Evolutionary conservation across 2,797 vertebrate genomes (phyloP), one percentile per base, ranked within the genome.

Genomic region (Adrianichthys oophorus): DNA sequence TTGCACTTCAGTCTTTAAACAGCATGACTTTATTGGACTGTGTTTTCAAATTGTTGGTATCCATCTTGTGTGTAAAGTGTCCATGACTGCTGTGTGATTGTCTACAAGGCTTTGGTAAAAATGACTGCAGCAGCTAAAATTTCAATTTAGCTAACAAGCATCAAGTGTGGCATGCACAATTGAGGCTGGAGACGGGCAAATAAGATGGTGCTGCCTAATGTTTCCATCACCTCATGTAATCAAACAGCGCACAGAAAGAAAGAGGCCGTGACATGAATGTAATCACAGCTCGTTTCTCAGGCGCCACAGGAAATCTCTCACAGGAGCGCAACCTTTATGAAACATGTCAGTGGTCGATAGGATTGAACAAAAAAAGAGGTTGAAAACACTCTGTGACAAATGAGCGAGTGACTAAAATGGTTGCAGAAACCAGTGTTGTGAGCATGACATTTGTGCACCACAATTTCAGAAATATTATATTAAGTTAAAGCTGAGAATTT

Each of bases 261-360:
- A 69, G 46, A 46, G 55, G 7, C 16, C 2, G 10, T 46, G 59
- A 63, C 55, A 55, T 72, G 69, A 72, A 23, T 65, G 62, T 83
- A 83, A 87, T 88, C 76, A 72, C 57, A 68, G 68, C 62, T 74
- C 65, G 69, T 72, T 78, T 65, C 68, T 62, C 56, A 52, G 46
- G 40, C 19, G 14, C 65, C 19, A 40, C 56, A 32, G 71, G 74
- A 77, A 70, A 73, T 69, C 51, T 74, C 52, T 40, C 78, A 65
- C 58, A 52, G 64, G 48, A 74, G 67, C 4, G 45, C 26, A 41
- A 66, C 72, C 68, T 74, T 71, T 56, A 74, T 77, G 52, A 69
- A 86, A 71, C 70, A 76, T 86, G 74, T 64, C 71, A 71, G 71
- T 4, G 56, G 62, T 77, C 15, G 43, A 85, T 76, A 55, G 49